Base-by-base conservation (phyloP, 2,113 vertebrate genomes). In the Mobula birostris region DNA sequence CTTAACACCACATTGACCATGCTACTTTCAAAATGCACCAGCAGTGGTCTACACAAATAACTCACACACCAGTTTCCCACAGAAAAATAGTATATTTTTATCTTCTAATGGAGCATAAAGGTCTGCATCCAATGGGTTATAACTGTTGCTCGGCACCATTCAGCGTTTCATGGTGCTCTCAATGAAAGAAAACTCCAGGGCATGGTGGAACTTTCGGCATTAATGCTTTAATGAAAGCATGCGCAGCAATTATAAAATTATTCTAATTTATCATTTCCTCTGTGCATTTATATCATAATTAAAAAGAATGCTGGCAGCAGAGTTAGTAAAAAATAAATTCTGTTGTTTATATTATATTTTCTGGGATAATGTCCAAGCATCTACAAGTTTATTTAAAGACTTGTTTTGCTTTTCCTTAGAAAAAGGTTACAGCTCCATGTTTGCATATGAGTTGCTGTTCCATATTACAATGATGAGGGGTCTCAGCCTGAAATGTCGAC, bases 51-150 rank as follows among this genome's bases (percentile, higher is more conserved):
- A 94, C 94, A 94, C 95, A 96, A 96, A 95, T 95, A 96, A 95
- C 95, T 96, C 7, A 94, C 36, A 94, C 87, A 95, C 92, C 94
- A 96, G 95, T 95, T 97, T 97, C 97, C 97, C 97, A 97, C 97
- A 97, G 96, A 95, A 96, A 95, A 36, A 92, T 95, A 94, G 94
- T 95, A 92, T 97, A 97, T 97, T 97, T 97, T 97, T 97, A 97
- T 97, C 96, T 94, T 74, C 29, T 15, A 74, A 74, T 12, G 12
- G 91, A 93, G 19, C 68, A 12, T 70, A 56, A 74, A 90, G 70
- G 8, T 12, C 19, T 74, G 40, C 27, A 56, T 6, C 36, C 36
- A 56, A 0, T 56, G 91, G 24, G 8, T 93, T 40, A 74, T 93
- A 74, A 74, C 24, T 6, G 90, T 72, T 92, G 7, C 66, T 72